Evolutionary conservation across 2,888 invertebrate genomes (phyloP), one percentile per base, ranked within the genome.

Genomic region (Eueremaeus valkanovi): DNA sequence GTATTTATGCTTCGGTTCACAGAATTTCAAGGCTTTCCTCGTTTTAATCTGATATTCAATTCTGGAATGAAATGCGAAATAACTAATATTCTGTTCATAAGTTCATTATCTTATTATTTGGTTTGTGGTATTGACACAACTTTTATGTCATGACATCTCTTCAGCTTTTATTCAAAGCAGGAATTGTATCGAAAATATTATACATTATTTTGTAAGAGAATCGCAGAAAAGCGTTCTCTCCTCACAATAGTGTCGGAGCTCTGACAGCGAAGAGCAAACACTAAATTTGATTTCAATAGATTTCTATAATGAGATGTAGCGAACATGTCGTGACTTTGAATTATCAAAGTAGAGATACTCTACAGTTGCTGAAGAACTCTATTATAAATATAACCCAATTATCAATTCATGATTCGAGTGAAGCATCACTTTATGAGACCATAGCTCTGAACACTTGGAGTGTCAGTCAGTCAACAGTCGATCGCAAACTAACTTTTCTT

Each of bases 131-230:
- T 61, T 61, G 61, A 61, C 61, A 61, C n/a, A 61, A 31, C 61
- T 61, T 61, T 61, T 31, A 61, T 61, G 61, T 61, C 61, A 61
- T 61, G 61, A 61, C 61, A 61, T 61, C 61, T 61, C 61, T 29
- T 61, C 61, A 58, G 24, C 29, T 18, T 61, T 31, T 61, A 61
- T 61, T 61, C 61, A 61, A 31, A 61, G 61, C 33, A 24, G 31
- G 29, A 31, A 61, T 61, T 61, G 9, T 61, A 24, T 24, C 27
- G 9, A 61, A 61, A 31, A 55, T 24, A 24, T 31, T 31, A 24
- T 31, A 61, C n/a, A n/a, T n/a, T n/a, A n/a, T n/a, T n/a, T n/a
- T 61, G 29, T 61, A 31, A 33, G 5, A 31, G 33, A 61, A 61
- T 61, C 27, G 13, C 31, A 31, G n/a, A 61, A 31, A 31, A 61